A percentile compares a stretch with the other conserved stretches of the same genome.
phyloP scores from a whole-genome alignment of 2,888 invertebrate species.

The Thereva unica region DNA sequence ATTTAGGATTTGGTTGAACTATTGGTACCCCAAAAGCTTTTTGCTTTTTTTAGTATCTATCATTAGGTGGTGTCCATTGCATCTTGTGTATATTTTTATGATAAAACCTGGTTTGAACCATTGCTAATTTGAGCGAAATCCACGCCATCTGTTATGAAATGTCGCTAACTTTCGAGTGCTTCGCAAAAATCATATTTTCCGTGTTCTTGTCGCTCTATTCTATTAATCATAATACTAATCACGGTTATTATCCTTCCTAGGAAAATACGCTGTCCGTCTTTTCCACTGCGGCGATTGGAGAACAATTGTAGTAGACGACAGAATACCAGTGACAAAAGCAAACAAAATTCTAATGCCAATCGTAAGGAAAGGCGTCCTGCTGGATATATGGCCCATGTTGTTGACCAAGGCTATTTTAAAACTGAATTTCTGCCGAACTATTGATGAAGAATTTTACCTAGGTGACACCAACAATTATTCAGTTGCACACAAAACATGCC shows the following conservation, averaged over 20 bases:
- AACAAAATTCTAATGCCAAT: conserved; percentile 55
- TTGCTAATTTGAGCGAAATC: too few relatives aligned
- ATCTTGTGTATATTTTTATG: too few relatives aligned
- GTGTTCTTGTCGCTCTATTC: background rate
- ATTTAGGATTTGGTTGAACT: too few relatives aligned
- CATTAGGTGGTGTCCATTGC: too few relatives aligned
- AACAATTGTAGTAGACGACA: conserved; percentile 59
- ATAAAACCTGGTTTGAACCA: too few relatives aligned
- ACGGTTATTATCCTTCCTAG: conserved; percentile 45
- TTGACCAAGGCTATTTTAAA: conserved; percentile 60
- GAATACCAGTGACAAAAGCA: conserved; percentile 55
- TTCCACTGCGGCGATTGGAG: conserved; percentile 61
- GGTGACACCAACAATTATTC: conserved; percentile 28
- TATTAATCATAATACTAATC: background rate
- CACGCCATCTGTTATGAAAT: too few relatives aligned
- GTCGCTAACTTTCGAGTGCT: too few relatives aligned
- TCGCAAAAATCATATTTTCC: background rate
- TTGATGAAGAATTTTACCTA: conserved; percentile 51
- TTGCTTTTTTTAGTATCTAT: too few relatives aligned
- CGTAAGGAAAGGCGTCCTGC: conserved; percentile 44
- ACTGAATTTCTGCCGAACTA: conserved; percentile 54
- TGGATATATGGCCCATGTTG: conserved; percentile 60
- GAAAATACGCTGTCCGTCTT: conserved; percentile 60
- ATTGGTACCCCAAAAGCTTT: too few relatives aligned
- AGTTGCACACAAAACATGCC: too few relatives aligned